phyloP scores from a whole-genome alignment of 2,113 vertebrate genomes.

The Urocolius indicus region DNA sequence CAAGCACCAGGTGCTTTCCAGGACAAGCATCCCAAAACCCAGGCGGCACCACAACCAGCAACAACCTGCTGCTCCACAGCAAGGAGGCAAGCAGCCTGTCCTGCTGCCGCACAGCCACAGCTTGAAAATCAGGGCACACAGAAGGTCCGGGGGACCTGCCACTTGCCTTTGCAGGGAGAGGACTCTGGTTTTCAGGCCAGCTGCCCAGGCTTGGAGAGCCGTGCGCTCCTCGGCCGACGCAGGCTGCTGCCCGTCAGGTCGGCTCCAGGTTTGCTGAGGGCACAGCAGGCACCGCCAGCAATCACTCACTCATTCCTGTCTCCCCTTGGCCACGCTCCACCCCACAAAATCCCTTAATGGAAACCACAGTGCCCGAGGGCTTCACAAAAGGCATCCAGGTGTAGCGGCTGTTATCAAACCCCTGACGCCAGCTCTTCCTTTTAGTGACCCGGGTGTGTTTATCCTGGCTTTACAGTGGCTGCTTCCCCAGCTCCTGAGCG shows the following conservation, averaged over 20 bases:
- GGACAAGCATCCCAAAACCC: background rate
- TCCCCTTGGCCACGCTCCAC: background rate
- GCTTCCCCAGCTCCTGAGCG: background rate
- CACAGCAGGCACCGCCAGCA: rapidly evolving
- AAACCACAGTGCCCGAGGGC: background rate
- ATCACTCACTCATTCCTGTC: background rate
- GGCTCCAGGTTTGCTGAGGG: background rate
- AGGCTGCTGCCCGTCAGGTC: rapidly evolving
- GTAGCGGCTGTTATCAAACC: background rate
- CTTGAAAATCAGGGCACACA: background rate
- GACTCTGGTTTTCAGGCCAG: background rate
- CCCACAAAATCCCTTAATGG: background rate
- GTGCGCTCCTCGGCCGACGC: background rate
- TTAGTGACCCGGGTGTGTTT: background rate
- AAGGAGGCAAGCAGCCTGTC: background rate
- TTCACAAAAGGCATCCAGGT: slow-evolving; percentile 9
- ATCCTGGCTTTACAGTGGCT: background rate
- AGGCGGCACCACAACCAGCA: background rate
- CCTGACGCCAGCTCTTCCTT: background rate
- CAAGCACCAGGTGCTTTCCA: background rate
- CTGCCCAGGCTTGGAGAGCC: rapidly evolving
- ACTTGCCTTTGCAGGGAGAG: background rate
- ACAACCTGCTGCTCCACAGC: background rate
- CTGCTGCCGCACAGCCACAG: background rate
- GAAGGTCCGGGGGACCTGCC: background rate